These are phyloP conservation scores for Incurvaria masculella DNA, from an alignment of 2,888 invertebrate species.

Conservation along the genomic window DNA sequence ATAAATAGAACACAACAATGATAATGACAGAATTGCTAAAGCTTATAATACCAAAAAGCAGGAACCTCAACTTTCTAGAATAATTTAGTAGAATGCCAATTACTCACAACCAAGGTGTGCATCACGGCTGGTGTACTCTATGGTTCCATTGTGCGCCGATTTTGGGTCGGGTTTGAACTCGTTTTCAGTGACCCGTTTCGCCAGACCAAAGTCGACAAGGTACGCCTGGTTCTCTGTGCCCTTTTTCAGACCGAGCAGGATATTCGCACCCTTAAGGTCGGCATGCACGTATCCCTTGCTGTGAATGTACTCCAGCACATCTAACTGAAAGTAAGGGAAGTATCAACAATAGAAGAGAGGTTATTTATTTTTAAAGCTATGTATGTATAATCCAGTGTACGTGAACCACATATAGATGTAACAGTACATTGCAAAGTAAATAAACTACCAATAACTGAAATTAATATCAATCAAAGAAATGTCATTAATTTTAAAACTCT, in stretches of 20 bases:
- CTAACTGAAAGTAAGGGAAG: conserved; percentile 70
- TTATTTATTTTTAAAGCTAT: too few relatives aligned
- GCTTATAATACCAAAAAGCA: conserved; percentile 2
- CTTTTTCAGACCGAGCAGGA: conserved; percentile 70
- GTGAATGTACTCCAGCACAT: conserved; percentile 92
- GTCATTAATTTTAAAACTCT: too few relatives aligned
- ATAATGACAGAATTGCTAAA: too few relatives aligned
- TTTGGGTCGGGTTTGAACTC: conserved; percentile 87
- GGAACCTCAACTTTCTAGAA: conserved; percentile 1
- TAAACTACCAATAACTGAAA: too few relatives aligned
- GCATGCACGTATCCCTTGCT: conserved; percentile 88
- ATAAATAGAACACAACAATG: too few relatives aligned
- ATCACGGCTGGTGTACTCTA: conserved; percentile 95
- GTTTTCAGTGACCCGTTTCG: conserved; percentile 70
- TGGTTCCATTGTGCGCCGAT: conserved; percentile 94
- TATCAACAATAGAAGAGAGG: too few relatives aligned
- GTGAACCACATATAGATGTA: too few relatives aligned
- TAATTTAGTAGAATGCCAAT: too few relatives aligned
- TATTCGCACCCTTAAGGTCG: conserved; percentile 94
- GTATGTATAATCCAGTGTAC: too few relatives aligned
- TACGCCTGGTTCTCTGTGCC: conserved; percentile 70
- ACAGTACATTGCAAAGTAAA: too few relatives aligned
- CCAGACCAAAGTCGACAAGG: conserved; percentile 93
- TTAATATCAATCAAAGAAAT: too few relatives aligned
- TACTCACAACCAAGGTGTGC: conserved; percentile 83